Conservation (phyloP, 2,888 invertebrate species). For the Junonia oenone region DNA sequence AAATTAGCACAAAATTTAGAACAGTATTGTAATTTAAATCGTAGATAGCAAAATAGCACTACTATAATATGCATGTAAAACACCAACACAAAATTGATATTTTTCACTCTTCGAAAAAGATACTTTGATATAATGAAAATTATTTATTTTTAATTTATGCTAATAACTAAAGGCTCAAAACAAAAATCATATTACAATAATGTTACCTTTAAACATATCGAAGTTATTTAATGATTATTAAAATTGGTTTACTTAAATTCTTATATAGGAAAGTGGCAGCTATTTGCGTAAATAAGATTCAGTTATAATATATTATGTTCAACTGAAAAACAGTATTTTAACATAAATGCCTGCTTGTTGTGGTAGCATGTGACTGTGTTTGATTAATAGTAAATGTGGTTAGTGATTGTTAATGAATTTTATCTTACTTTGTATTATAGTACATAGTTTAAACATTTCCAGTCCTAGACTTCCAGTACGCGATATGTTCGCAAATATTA, state of each 20-base stretch:
- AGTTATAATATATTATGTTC: no score
- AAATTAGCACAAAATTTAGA: background rate
- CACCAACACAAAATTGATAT: background rate
- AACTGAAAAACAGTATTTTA: no score
- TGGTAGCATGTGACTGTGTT: constrained; percentile 13
- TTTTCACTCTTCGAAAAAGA: background rate
- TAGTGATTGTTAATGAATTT: background rate
- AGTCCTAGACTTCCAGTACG: background rate
- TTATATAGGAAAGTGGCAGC: no score
- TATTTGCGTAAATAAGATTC: no score
- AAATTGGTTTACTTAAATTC: no score
- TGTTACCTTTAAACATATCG: no score
- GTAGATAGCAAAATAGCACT: background rate
- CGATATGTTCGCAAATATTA: background rate
- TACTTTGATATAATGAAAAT: no score
- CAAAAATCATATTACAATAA: no score
- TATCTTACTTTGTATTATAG: background rate
- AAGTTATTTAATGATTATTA: no score
- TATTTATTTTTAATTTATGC: no score
- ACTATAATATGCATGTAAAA: background rate
- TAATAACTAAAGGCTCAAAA: no score
- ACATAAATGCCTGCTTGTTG: constrained; percentile 2
- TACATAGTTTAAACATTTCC: background rate
- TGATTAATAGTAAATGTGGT: background rate
- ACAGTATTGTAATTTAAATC: background rate